These are phyloP conservation scores for Petrophora chlorosata DNA, from an alignment of 2,888 invertebrate genomes.

Conservation along the genomic window DNA sequence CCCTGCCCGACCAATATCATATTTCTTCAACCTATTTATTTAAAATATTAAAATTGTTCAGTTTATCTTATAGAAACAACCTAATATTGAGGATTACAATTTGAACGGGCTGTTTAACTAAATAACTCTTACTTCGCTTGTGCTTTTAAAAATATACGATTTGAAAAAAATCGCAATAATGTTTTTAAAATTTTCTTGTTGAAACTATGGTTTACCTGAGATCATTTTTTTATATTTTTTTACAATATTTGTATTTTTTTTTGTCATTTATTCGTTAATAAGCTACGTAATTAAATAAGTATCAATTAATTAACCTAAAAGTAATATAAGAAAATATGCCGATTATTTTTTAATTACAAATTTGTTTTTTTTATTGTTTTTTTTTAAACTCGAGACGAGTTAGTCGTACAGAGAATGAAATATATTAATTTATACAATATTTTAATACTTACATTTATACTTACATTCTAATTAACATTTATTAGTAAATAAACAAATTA, in stretches of 20 bases:
- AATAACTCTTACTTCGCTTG: too few species aligned
- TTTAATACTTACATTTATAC: constrained; percentile 24
- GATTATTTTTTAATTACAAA: constrained; percentile 12
- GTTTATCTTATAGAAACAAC: too few species aligned
- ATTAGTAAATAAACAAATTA: constrained; percentile 36
- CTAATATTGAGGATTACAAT: too few species aligned
- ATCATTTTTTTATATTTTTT: constrained; percentile 73
- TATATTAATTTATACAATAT: constrained; percentile 32
- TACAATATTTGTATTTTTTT: constrained; percentile 61
- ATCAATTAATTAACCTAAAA: constrained; percentile 40
- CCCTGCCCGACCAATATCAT: too few species aligned
- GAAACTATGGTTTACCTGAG: constrained; percentile 46
- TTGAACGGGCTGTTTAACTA: too few species aligned
- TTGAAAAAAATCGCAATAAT: neutral
- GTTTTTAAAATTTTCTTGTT: neutral
- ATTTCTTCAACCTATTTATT: too few species aligned
- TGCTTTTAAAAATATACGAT: neutral
- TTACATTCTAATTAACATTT: constrained; percentile 27
- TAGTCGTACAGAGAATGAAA: constrained; percentile 24
- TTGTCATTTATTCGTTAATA: constrained; percentile 62
- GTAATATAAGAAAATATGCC: constrained; percentile 33
- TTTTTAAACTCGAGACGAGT: constrained; percentile 32
- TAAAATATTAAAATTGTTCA: too few species aligned
- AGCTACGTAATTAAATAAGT: constrained; percentile 50
- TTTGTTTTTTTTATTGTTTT: constrained; percentile 24